A percentile compares a stretch with the other conserved stretches of the same genome.
These are phyloP conservation scores for Acropora tenuis DNA, from an alignment of 64 coral and sea anemone genomes.

Conservation along the genomic window DNA sequence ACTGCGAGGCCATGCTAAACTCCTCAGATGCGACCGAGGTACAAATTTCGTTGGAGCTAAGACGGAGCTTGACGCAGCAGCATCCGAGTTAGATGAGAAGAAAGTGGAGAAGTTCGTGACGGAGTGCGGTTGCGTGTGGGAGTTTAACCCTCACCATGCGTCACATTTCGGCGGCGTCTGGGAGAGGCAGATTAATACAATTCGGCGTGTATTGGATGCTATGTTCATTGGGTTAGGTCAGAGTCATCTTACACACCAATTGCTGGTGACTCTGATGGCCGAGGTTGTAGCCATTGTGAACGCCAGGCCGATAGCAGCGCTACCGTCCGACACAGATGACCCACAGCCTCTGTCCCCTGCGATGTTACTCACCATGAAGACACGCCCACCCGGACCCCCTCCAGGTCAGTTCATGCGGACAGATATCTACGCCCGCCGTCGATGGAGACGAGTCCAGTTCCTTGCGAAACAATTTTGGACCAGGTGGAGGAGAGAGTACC, in stretches of 20 bases:
- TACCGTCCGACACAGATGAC: conserved; percentile 29
- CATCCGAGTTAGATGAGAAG: neutral
- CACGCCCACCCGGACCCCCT: conserved; percentile 50
- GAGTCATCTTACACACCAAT: conserved; percentile 13
- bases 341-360: conserved; percentile 35
- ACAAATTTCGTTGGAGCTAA: conserved; percentile 61
- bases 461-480: too few species aligned
- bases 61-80: conserved; percentile 17
- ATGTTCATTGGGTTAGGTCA: conserved; percentile 21
- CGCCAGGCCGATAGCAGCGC: conserved; percentile 28
- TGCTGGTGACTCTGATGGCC: conserved; percentile 5
- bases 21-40: neutral
- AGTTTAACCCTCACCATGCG: too few species aligned
- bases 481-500: too few species aligned
- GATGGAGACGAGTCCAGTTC: conserved; percentile 29
- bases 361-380: conserved; percentile 24
- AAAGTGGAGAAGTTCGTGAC: too few species aligned
- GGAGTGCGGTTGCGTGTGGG: too few species aligned
- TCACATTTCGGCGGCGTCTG: neutral
- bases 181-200: neutral
- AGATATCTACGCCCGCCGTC: conserved; percentile 34
- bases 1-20: conserved; percentile 24
- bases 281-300: neutral
- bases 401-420: conserved; percentile 29
- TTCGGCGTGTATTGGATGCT: conserved; percentile 9